Evolutionary conservation across 2,888 invertebrate species (phyloP).

Genomic region (Allophyes oxyacanthae): DNA sequence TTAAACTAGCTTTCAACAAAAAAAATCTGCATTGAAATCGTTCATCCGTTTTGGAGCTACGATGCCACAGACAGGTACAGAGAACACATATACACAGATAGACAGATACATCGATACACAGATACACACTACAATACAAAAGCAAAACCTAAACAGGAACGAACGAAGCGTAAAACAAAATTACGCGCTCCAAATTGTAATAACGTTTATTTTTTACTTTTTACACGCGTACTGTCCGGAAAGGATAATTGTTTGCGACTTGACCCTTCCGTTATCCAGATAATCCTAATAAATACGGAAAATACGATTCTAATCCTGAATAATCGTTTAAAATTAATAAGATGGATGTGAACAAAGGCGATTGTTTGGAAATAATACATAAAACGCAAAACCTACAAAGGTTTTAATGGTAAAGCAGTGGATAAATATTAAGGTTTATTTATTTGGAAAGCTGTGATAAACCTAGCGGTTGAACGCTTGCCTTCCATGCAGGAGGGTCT

Average conservation of each 20-base stretch:
- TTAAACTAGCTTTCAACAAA: too few species aligned
- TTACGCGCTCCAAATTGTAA: constrained; percentile 37
- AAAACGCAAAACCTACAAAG: constrained; percentile 8
- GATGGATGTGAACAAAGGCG: constrained; percentile 13
- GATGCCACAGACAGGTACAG: too few species aligned
- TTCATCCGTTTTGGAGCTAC: too few species aligned
- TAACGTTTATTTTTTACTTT: constrained; percentile 39
- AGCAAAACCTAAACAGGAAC: constrained; percentile 22
- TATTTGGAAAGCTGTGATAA: too few species aligned
- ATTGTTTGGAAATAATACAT: constrained; percentile 19
- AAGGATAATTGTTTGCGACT: constrained; percentile 47
- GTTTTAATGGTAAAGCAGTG: constrained; percentile 8
- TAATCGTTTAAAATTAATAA: constrained; percentile 32
- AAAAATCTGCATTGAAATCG: too few species aligned
- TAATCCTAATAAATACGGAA: constrained; percentile 50
- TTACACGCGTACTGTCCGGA: constrained; percentile 14
- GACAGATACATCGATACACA: too few species aligned
- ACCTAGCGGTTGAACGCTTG: too few species aligned
- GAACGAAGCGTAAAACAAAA: constrained; percentile 32
- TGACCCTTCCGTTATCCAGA: constrained; percentile 49
- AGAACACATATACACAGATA: too few species aligned
- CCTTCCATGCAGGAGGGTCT: too few species aligned
- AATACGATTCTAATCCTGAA: constrained; percentile 36
- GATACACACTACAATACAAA: too few species aligned
- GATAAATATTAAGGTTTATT: too few species aligned